Conservation (phyloP, 2,888 invertebrate species). For the Nomada fabriciana region DNA sequence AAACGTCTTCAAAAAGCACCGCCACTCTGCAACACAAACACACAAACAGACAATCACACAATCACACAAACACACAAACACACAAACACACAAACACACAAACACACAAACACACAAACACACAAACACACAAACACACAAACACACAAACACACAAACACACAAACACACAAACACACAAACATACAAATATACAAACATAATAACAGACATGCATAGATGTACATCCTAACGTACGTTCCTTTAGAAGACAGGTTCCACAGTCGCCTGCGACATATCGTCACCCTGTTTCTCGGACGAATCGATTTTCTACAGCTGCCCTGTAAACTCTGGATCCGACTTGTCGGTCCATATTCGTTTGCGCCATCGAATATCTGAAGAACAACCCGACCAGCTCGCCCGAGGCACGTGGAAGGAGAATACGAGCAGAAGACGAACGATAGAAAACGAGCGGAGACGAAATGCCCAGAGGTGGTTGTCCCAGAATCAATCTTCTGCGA, state of each 20-base stretch:
- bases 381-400: slow-evolving; percentile 9
- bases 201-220: too few species aligned
- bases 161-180: too few species aligned
- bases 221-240: background rate
- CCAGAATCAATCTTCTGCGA: slow-evolving; percentile 63
- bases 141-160: too few species aligned
- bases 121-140: too few species aligned
- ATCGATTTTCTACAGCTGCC: slow-evolving; percentile 32
- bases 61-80: too few species aligned
- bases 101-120: too few species aligned
- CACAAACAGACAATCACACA: too few species aligned
- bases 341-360: slow-evolving; percentile 24
- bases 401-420: slow-evolving; percentile 5
- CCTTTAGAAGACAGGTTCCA: slow-evolving; percentile 4
- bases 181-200: too few species aligned
- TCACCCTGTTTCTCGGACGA: slow-evolving; percentile 21
- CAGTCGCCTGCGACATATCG: slow-evolving; percentile 21
- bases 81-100: too few species aligned
- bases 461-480: slow-evolving; percentile 51
- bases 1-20: background rate
- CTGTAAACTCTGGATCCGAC: slow-evolving; percentile 2
- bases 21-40: too few species aligned
- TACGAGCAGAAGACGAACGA: slow-evolving; percentile 31
- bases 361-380: slow-evolving; percentile 20
- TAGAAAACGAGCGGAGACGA: slow-evolving; percentile 52